These are phyloP conservation scores for Sinopyrophorus schimmeli DNA, from an alignment of 2,888 invertebrate species.

Conservation along the genomic window DNA sequence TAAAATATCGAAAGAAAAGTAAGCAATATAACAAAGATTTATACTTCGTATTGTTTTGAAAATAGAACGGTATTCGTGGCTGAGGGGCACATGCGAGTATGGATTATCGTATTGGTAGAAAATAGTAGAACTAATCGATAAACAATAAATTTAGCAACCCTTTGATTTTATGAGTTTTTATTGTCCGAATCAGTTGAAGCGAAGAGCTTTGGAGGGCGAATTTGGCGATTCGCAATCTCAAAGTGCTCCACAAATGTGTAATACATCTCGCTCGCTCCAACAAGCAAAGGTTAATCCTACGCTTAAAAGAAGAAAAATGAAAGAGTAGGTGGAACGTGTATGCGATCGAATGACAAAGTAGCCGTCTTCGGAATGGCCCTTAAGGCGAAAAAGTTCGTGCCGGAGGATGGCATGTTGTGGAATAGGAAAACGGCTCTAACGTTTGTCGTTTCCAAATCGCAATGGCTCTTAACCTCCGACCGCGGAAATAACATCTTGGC, in stretches of 20 bases:
- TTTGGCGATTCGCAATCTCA: slow-evolving; percentile 20
- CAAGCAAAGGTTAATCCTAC: slow-evolving; percentile 27
- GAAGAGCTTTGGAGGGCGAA: slow-evolving; percentile 24
- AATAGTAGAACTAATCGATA: slow-evolving; percentile 25
- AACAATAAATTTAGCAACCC: slow-evolving; percentile 31
- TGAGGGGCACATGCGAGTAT: no score
- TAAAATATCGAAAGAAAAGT: no score
- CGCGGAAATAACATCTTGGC: slow-evolving; percentile 46
- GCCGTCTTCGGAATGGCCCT: slow-evolving; percentile 28
- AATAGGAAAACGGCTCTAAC: slow-evolving; percentile 38
- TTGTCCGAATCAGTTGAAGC: slow-evolving; percentile 22
- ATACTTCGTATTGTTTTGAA: no score
- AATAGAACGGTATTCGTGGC: no score
- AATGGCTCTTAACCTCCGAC: slow-evolving; percentile 50
- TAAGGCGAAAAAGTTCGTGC: slow-evolving; percentile 25
- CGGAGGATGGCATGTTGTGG: slow-evolving; percentile 30
- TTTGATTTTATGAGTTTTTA: slow-evolving; percentile 28
- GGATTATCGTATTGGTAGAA: no score
- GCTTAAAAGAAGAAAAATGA: slow-evolving; percentile 32
- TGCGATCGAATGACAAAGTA: slow-evolving; percentile 31
- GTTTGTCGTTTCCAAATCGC: slow-evolving; percentile 44
- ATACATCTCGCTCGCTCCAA: slow-evolving; percentile 31
- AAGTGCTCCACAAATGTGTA: slow-evolving; percentile 20
- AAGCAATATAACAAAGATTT: no score
- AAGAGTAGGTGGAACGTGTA: slow-evolving; percentile 24